These are phyloP conservation scores for Cyprinodon tularosa DNA, from an alignment of 2,113 vertebrate genomes.

Conservation along the genomic window DNA sequence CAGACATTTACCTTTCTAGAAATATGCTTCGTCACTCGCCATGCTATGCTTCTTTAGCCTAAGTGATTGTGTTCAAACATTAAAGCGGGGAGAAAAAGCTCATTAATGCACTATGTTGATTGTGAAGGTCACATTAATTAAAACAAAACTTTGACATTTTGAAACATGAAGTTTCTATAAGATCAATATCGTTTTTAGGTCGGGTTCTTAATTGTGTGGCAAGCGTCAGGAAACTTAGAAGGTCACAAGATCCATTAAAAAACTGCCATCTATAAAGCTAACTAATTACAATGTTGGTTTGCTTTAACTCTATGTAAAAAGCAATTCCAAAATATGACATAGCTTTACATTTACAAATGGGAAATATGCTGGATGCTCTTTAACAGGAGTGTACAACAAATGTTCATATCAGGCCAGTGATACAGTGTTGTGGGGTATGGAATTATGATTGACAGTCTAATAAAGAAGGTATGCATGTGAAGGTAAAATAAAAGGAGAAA, in stretches of 20 bases:
- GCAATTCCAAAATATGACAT: slow-evolving; percentile 2
- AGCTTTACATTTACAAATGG: slow-evolving; percentile 2
- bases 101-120: background rate
- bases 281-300: slow-evolving; percentile 12
- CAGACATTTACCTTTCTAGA: background rate
- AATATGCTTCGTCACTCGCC: background rate
- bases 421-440: too few species aligned
- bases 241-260: slow-evolving; percentile 22
- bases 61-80: background rate
- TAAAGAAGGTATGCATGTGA: too few species aligned
- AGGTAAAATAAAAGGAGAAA: too few species aligned
- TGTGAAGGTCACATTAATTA: slow-evolving; percentile 19
- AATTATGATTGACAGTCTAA: too few species aligned
- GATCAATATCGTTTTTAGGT: background rate
- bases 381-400: too few species aligned
- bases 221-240: slow-evolving; percentile 13
- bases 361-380: background rate
- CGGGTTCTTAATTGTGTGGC: slow-evolving; percentile 4
- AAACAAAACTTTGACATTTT: background rate
- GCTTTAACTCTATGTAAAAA: slow-evolving; percentile 8
- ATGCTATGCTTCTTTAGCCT: background rate
- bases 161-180: slow-evolving; percentile 10
- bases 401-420: too few species aligned
- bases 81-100: background rate
- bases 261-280: slow-evolving; percentile 12